A percentile compares a stretch with the other conserved stretches of the same genome.
Conservation (phyloP, 2,888 invertebrate genomes). For the Chaetoderma sp. region DNA sequence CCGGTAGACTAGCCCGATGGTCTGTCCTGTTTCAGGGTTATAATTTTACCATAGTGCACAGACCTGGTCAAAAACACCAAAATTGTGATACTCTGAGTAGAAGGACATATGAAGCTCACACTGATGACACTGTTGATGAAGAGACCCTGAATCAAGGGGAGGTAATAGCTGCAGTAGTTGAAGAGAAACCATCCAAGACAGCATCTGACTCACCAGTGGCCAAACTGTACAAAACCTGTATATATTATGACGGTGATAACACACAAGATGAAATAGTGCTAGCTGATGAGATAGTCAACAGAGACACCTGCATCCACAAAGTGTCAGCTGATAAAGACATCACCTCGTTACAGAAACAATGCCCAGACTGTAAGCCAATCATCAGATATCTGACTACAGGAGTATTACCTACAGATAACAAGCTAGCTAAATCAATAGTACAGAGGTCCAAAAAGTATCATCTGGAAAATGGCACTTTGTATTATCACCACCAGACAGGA, state of each 20-base stretch:
- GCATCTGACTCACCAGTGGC: neutral
- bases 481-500: constrained; percentile 21
- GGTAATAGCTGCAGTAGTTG: neutral
- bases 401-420: constrained; percentile 15
- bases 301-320: neutral
- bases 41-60: constrained; percentile 7
- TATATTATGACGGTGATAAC: too few species aligned
- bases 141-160: neutral
- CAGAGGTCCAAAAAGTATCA: constrained; percentile 19
- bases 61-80: constrained; percentile 13
- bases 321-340: constrained; percentile 1
- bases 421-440: constrained; percentile 5
- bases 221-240: too few species aligned
- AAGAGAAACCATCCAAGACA: neutral
- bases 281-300: neutral
- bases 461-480: constrained; percentile 23
- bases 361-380: constrained; percentile 25
- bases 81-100: constrained; percentile 24
- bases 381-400: constrained; percentile 13
- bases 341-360: constrained; percentile 27
- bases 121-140: too few species aligned
- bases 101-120: constrained; percentile 8
- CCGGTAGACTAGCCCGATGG: constrained; percentile 31
- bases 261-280: neutral
- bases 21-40: constrained; percentile 14